Evolutionary conservation across 2,113 vertebrate species (phyloP).

Genomic region (Zosterops borbonicus): DNA sequence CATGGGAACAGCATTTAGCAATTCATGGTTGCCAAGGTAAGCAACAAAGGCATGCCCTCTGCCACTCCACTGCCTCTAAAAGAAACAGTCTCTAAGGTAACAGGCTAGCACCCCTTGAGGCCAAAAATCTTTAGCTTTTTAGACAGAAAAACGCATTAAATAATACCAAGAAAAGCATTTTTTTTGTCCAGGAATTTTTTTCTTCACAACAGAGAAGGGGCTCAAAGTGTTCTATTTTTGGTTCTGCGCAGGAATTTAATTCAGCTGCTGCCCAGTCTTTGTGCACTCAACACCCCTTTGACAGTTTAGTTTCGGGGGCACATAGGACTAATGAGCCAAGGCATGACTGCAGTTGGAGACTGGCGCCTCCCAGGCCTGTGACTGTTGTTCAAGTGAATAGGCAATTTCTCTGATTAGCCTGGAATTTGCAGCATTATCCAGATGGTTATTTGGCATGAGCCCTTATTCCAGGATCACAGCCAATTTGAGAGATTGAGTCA

Average conservation of each 20-base stretch:
- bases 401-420: constrained; percentile 51
- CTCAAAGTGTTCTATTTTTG: constrained; percentile 65
- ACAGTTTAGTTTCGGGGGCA: constrained; percentile 58
- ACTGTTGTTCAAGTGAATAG: constrained; percentile 51
- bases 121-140: constrained; percentile 72
- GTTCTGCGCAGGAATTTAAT: constrained; percentile 50
- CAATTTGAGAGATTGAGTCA: constrained; percentile 38
- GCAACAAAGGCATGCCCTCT: constrained; percentile 80
- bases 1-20: constrained; percentile 75
- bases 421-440: constrained; percentile 59
- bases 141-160: constrained; percentile 62
- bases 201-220: constrained; percentile 6
- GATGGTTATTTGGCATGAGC: constrained; percentile 27
- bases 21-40: constrained; percentile 80
- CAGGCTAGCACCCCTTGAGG: constrained; percentile 72
- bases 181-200: constrained; percentile 36
- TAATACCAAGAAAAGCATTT: constrained; percentile 63
- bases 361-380: constrained; percentile 50
- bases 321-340: constrained; percentile 55
- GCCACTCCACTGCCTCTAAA: constrained; percentile 70
- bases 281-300: constrained; percentile 37
- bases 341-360: constrained; percentile 19
- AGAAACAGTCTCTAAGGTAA: constrained; percentile 77
- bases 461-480: constrained; percentile 8
- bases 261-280: constrained; percentile 46